These are phyloP conservation scores for Macrophya alboannulata DNA, from an alignment of 2,888 invertebrate genomes.

Conservation along the genomic window DNA sequence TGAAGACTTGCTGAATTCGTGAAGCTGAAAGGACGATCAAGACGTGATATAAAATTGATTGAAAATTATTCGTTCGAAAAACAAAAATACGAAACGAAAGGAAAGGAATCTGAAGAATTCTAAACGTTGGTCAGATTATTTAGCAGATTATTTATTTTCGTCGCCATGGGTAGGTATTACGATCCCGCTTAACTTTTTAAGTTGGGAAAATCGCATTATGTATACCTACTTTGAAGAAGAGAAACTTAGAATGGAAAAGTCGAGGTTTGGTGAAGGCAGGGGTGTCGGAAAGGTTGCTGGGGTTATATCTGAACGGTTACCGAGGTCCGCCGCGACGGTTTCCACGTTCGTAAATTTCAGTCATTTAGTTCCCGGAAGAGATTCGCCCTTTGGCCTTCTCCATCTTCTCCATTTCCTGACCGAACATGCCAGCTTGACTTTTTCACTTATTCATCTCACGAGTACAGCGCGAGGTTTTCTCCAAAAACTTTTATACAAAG, in stretches of 20 bases:
- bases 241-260: neutral
- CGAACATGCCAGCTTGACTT: slow-evolving; percentile 34
- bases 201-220: slow-evolving; percentile 71
- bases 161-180: slow-evolving; percentile 64
- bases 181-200: slow-evolving; percentile 72
- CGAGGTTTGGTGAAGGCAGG: neutral
- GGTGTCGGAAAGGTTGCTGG: neutral
- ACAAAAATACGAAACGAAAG: too few relatives aligned
- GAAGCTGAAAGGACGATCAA: too few relatives aligned
- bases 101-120: too few relatives aligned
- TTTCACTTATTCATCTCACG: neutral
- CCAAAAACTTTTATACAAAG: neutral
- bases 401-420: neutral
- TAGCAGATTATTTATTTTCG: slow-evolving; percentile 65
- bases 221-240: slow-evolving; percentile 2
- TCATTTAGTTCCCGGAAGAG: slow-evolving; percentile 33
- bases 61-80: too few relatives aligned
- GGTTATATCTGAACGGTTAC: slow-evolving; percentile 1
- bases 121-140: slow-evolving; percentile 62
- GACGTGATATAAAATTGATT: too few relatives aligned
- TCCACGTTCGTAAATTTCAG: slow-evolving; percentile 25
- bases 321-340: neutral
- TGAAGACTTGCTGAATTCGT: too few relatives aligned
- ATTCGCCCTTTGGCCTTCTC: neutral
- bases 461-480: neutral